Conservation (phyloP, 2,113 vertebrate genomes). For the Gila orcuttii region DNA sequence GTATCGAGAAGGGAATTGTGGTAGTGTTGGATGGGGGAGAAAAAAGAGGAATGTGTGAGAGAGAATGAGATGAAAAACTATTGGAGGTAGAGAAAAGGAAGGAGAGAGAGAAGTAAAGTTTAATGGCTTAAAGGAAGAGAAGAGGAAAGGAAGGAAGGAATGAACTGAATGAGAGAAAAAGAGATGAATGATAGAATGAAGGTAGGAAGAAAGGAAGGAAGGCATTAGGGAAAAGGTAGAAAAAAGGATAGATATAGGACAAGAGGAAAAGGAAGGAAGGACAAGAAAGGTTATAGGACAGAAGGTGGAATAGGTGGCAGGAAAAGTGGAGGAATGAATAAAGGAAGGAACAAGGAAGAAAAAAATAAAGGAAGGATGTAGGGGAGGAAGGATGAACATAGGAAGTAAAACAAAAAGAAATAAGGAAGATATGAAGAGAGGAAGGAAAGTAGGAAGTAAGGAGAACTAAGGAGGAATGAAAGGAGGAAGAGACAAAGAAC, state of each 20-base stretch:
- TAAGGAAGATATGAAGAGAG: neutral
- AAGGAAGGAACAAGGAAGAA: neutral
- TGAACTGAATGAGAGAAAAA: neutral
- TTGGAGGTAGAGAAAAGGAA: neutral
- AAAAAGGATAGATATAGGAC: neutral
- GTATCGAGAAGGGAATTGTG: neutral
- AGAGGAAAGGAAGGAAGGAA: neutral
- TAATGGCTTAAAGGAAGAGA: constrained; percentile 1
- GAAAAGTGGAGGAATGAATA: neutral
- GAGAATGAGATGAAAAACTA: constrained; percentile 14
- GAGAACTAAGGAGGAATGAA: neutral
- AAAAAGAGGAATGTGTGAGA: constrained; percentile 19
- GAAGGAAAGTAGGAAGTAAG: neutral
- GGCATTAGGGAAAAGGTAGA: neutral
- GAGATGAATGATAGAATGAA: neutral
- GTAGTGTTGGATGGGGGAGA: neutral
- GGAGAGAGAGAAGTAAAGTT: neutral
- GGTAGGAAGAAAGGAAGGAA: neutral
- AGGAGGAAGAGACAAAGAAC: neutral
- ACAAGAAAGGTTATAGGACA: neutral
- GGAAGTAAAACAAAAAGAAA: neutral
- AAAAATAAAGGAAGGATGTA: neutral
- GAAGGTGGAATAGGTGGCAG: neutral
- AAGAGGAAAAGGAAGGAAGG: constrained; percentile 2
- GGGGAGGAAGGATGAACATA: neutral